These are phyloP conservation scores for Poeciliopsis gracilis DNA, from an alignment of 2,797 vertebrate species.

Conservation along the genomic window DNA sequence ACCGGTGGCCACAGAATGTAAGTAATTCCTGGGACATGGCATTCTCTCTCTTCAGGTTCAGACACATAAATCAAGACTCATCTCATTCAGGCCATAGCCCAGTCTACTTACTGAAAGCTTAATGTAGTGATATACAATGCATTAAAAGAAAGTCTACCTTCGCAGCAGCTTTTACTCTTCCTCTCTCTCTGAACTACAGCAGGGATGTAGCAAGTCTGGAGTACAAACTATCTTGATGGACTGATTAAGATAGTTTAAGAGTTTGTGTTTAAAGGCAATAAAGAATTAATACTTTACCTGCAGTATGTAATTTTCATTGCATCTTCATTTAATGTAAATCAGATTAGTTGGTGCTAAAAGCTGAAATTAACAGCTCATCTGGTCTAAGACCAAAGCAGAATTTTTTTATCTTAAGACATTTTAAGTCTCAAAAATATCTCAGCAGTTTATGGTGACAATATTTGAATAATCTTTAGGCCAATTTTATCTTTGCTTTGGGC, in stretches of 20 bases:
- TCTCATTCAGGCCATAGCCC: background rate
- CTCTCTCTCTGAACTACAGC: background rate
- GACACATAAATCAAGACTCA: background rate
- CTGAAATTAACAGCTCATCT: background rate
- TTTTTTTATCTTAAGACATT: background rate
- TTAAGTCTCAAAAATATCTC: background rate
- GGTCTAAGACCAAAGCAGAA: background rate
- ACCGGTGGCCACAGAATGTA: background rate
- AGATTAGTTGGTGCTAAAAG: background rate
- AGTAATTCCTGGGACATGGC: background rate
- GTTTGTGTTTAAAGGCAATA: background rate
- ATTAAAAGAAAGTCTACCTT: background rate
- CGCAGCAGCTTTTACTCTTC: background rate
- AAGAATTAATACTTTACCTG: background rate
- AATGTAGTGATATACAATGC: conserved; percentile 1
- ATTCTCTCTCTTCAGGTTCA: background rate
- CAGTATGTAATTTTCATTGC: background rate
- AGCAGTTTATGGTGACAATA: background rate
- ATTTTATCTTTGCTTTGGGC: background rate
- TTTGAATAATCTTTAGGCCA: background rate
- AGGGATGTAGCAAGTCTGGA: background rate
- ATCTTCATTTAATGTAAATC: background rate
- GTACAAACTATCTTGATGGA: conserved; percentile 1
- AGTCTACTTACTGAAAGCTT: background rate
- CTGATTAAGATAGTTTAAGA: background rate